These are phyloP conservation scores for Gandaritis pyraliata DNA, from an alignment of 2,888 invertebrate species.

Conservation along the genomic window DNA sequence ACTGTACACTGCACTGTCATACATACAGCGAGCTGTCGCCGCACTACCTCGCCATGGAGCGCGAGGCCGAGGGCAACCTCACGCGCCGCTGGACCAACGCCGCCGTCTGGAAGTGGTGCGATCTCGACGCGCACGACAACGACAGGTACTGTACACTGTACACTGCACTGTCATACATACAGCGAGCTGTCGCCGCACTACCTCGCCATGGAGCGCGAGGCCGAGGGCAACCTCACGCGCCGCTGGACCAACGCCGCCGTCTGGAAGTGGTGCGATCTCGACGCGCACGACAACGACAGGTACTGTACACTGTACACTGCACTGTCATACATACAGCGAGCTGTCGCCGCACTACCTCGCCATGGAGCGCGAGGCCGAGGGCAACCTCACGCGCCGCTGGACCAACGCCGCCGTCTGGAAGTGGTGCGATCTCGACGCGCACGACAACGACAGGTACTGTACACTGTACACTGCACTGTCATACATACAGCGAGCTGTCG, in stretches of 20 bases:
- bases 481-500: too few relatives aligned
- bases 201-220: slow-evolving; percentile 92
- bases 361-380: slow-evolving; percentile 95
- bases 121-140: slow-evolving; percentile 95
- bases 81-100: slow-evolving; percentile 95
- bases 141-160: too few relatives aligned
- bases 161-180: too few relatives aligned
- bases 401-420: slow-evolving; percentile 98
- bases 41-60: slow-evolving; percentile 86
- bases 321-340: too few relatives aligned
- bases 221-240: slow-evolving; percentile 92
- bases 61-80: slow-evolving; percentile 94
- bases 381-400: slow-evolving; percentile 93
- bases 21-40: too few relatives aligned
- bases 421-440: slow-evolving; percentile 98
- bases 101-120: slow-evolving; percentile 99
- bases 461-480: too few relatives aligned
- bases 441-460: slow-evolving; percentile 95
- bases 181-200: not conserved
- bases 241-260: slow-evolving; percentile 97
- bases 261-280: slow-evolving; percentile 99
- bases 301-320: too few relatives aligned
- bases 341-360: slow-evolving; percentile 54
- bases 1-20: too few relatives aligned
- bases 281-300: slow-evolving; percentile 95